These are phyloP conservation scores for Drosophila ustulata DNA, from an alignment of 2,888 invertebrate genomes.

Conservation along the genomic window DNA sequence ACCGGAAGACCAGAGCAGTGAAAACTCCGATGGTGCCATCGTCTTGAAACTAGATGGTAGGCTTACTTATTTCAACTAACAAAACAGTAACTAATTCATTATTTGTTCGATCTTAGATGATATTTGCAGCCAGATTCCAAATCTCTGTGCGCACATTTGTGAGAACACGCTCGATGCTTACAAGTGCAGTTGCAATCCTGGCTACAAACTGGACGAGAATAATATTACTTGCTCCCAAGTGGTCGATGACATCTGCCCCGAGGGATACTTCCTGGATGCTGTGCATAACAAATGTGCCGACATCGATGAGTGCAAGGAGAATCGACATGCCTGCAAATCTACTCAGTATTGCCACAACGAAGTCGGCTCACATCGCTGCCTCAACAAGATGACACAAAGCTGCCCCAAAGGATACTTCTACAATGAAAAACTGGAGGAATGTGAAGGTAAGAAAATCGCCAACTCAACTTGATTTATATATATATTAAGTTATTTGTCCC, in stretches of 20 bases:
- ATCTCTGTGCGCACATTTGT: conserved; percentile 87
- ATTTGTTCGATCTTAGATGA: conserved; percentile 82
- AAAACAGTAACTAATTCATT: not conserved
- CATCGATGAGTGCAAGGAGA: conserved; percentile 89
- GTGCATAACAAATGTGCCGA: conserved; percentile 86
- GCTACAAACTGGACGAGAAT: conserved; percentile 86
- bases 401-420: conserved; percentile 86
- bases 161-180: conserved; percentile 87
- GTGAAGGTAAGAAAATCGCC: conserved; percentile 86
- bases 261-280: conserved; percentile 85
- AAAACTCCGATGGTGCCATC: conserved; percentile 66
- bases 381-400: conserved; percentile 69
- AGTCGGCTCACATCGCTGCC: conserved; percentile 88
- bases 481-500: too few relatives aligned
- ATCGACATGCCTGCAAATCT: conserved; percentile 88
- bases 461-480: too few relatives aligned
- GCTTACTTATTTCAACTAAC: not conserved
- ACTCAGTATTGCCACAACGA: conserved; percentile 89
- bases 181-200: conserved; percentile 85
- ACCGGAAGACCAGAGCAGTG: conserved; percentile 5
- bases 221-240: conserved; percentile 85
- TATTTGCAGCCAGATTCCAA: conserved; percentile 86
- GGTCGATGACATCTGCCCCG: conserved; percentile 79
- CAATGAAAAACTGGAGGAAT: conserved; percentile 86
- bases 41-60: conserved; percentile 72